Evolutionary conservation across 2,113 vertebrate genomes (phyloP).

Genomic region (Istiophorus platypterus): DNA sequence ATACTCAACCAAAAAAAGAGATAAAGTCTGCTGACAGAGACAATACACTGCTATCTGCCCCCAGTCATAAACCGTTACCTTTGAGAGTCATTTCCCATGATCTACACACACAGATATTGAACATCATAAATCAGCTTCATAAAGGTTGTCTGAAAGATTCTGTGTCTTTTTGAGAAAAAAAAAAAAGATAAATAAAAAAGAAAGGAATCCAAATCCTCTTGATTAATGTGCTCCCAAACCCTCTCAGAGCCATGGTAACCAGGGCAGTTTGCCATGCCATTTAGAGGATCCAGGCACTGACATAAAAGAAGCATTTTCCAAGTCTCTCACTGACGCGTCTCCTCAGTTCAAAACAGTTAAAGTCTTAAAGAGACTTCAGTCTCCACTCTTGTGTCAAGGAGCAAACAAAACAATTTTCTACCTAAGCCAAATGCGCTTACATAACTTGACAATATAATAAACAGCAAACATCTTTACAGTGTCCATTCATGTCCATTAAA

Average conservation of each 20-base stretch:
- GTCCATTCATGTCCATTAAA: background rate
- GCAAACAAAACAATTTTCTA: background rate
- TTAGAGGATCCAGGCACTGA: constrained; percentile 73
- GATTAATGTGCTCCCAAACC: constrained; percentile 81
- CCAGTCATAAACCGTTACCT: constrained; percentile 39
- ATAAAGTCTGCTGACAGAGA: constrained; percentile 17
- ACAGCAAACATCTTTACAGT: constrained; percentile 12
- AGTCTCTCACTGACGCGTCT: constrained; percentile 63
- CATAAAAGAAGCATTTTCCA: constrained; percentile 71
- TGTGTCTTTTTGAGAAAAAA: constrained; percentile 64
- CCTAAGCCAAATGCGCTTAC: constrained; percentile 12
- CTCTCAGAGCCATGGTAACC: constrained; percentile 83
- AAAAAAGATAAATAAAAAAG: constrained; percentile 31
- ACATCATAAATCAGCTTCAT: constrained; percentile 77
- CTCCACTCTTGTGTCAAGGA: background rate
- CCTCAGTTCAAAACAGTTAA: constrained; percentile 17
- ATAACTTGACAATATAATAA: constrained; percentile 15
- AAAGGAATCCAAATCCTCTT: constrained; percentile 77
- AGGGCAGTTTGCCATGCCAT: constrained; percentile 78
- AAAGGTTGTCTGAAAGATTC: constrained; percentile 69
- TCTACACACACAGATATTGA: constrained; percentile 68
- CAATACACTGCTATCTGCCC: background rate
- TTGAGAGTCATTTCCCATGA: constrained; percentile 55
- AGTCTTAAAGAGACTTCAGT: constrained; percentile 6
- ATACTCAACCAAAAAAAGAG: constrained; percentile 4